Evolutionary conservation across 2,797 vertebrate genomes (phyloP).

Genomic region (Oreortyx pictus): DNA sequence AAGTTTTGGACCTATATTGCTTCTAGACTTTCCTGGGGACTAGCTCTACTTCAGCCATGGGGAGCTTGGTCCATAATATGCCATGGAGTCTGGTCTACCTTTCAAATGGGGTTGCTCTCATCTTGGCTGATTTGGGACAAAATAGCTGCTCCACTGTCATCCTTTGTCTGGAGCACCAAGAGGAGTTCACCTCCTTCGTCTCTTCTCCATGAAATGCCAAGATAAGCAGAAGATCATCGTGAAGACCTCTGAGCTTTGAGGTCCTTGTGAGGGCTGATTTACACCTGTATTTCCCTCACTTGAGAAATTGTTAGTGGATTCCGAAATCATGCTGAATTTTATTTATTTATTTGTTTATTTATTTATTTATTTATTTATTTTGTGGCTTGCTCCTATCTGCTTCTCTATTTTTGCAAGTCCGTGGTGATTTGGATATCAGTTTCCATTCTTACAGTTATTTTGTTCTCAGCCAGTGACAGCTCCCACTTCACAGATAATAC

Average conservation of each 20-base stretch:
- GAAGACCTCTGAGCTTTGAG: neutral
- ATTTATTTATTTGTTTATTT: neutral
- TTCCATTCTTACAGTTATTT: conserved; percentile 9
- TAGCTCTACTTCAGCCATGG: neutral
- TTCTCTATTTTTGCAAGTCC: neutral
- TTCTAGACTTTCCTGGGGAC: neutral
- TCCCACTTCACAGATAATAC: neutral
- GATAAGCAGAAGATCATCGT: neutral
- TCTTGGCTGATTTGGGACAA: neutral
- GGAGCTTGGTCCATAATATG: neutral
- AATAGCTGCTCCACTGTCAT: neutral
- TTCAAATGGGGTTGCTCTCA: neutral
- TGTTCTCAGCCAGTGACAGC: neutral
- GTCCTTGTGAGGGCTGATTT: neutral
- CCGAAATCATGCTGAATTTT: neutral
- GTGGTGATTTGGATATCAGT: neutral
- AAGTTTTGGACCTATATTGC: neutral
- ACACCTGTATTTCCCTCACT: neutral
- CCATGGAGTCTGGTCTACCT: neutral
- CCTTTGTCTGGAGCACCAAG: neutral
- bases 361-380: neutral
- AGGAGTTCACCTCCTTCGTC: neutral
- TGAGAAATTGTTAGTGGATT: neutral
- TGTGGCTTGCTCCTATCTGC: neutral
- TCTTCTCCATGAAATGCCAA: neutral